Evolutionary conservation across 2,888 invertebrate genomes (phyloP), one percentile per base, ranked within the genome.

Genomic region (Drosophila eohydei): DNA sequence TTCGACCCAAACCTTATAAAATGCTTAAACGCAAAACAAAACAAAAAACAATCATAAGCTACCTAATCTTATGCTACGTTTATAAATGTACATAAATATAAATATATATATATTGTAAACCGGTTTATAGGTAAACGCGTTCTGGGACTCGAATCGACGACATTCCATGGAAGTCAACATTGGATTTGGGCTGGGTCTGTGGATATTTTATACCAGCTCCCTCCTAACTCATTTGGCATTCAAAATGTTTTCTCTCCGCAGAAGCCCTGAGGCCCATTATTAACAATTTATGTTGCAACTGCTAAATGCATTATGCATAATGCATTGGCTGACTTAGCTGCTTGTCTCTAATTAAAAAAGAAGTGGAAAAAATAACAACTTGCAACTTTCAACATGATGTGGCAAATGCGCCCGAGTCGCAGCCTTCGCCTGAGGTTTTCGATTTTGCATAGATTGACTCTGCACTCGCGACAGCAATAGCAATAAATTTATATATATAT

Each of bases 201-300:
- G 50, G 59, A 34, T 67, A 38, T 65, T n/a, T 38, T 43, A 21
- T 60, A 28, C n/a, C 40, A 28, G 8, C 21, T 21, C 8, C 57
- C 34, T 34, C 32, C 16, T 16, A 41, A 28, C 83, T 83, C 87
- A 88, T 83, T 83, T 83, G 79, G 75, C 83, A 83, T 88, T 83
- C 89, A 88, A 88, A 86, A 71, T 68, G 87, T 71, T 71, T 41
- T 44, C 57, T 44, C 66, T 67, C 48, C 57, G 63, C 65, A 57
- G 44, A 48, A 54, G 34, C 54, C 55, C 56, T 32, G 34, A 48
- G 51, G 40, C 21, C 67, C 77, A 83, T 85, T 88, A 88, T 60
- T 63, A 60, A 68, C 83, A 67, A 80, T 80, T 85, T 88, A 82
- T 71, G 80, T 66, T 67, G 68, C 38, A 71, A 64, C 62, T 68